Base-by-base conservation (phyloP, 2,113 vertebrate genomes). In the Gallinago media region DNA sequence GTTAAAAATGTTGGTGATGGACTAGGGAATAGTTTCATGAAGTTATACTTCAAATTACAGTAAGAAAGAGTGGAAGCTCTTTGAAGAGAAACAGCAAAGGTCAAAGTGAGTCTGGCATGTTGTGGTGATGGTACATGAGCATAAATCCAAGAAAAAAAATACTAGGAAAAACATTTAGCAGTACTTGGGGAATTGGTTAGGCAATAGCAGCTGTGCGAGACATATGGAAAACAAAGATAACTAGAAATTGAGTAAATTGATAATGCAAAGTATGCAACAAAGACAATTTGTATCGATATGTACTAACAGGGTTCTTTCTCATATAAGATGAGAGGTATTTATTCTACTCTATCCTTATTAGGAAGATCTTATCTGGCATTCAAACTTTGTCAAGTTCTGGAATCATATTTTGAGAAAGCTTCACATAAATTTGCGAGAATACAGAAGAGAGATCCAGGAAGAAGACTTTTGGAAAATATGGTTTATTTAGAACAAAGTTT, bases 101-200 rank as follows among this genome's bases (percentile, higher is more conserved):
- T 55, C 18, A 3, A 42, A 91, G 66, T 75, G 12, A 52, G 25
- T 26, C 72, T 81, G 31, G 3, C 62, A 47, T 22, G 12, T 54
- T 75, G 22, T 8, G 11, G 5, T 62, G 32, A 67, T 58, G 12
- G 15, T 34, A 74, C 40, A 38, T 63, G 42, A 82, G 2, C 8
- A 92, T 25, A 91, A 92, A 73, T 47, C 42, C 50, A 80, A 86
- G 29, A 80, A 85, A 78, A 14, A 89, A 82, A 91, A 95, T 27
- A 52, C 11, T 16, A 44, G 31, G 44, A 31, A 72, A 86, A 96
- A 62, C 25, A 20, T 1, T 2, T 31, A 25, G 25, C 68, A n/a
- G 20, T 1, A 0, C 61, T 52, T 73, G 42, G 59, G 29, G 36
- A 90, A 55, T 9, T 54, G 75, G 80, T 77, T 77, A 71, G 32